These are phyloP conservation scores for Drosophila parabipectinata DNA, from an alignment of 1,140 invertebrate species.

Conservation along the genomic window DNA sequence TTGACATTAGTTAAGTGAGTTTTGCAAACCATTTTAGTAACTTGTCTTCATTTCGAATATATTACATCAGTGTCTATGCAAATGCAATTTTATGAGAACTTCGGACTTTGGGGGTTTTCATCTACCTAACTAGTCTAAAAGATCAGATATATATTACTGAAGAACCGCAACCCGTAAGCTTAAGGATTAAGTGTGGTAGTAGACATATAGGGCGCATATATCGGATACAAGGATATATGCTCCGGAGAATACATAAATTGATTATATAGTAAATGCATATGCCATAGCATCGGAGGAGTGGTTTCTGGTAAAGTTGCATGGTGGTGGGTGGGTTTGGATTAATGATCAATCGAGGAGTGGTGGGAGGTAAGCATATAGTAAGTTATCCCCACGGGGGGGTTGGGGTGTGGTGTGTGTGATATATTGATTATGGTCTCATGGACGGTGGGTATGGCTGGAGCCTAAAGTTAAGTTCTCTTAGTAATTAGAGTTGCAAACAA, in stretches of 20 bases:
- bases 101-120: conserved; percentile 39
- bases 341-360: conserved; percentile 33
- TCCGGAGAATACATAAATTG: conserved; percentile 7
- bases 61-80: conserved; percentile 54
- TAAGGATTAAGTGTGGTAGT: conserved; percentile 66
- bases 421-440: conserved; percentile 26
- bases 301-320: conserved; percentile 24
- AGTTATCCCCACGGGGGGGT: conserved; percentile 42
- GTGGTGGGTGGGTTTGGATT: conserved; percentile 21
- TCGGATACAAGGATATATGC: conserved; percentile 29
- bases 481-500: conserved; percentile 71
- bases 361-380: conserved; percentile 46
- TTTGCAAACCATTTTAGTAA: conserved; percentile 20
- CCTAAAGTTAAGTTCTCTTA: conserved; percentile 69
- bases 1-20: conserved; percentile 1
- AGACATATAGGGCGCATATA: conserved; percentile 31
- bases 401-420: conserved; percentile 16
- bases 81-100: conserved; percentile 67
- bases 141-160: conserved; percentile 47
- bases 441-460: conserved; percentile 28
- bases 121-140: conserved; percentile 62
- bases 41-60: background rate
- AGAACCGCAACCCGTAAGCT: conserved; percentile 76
- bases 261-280: conserved; percentile 16
- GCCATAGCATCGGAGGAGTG: conserved; percentile 34